Base-by-base conservation (phyloP, 2,888 invertebrate species). In the Andrena camellia region DNA sequence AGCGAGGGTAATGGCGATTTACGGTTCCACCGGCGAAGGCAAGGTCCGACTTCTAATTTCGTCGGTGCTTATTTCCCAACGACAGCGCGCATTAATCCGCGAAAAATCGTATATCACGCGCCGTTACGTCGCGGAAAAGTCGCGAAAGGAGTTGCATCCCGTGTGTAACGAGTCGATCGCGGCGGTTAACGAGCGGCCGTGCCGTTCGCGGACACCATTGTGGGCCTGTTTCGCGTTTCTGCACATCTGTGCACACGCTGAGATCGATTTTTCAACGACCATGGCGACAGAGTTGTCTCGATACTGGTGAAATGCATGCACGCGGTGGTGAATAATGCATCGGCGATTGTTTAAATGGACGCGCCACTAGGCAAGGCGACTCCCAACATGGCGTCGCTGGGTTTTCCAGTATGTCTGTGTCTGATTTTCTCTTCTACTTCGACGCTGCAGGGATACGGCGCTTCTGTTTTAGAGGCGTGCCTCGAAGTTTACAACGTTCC, bases 61-160 rank as follows among this genome's bases (percentile, higher is more conserved):
- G 52, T 50, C 67, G 52, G 10, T 2, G 33, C 23, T 35, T 54
- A 23, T 68, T 54, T 33, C 68, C 54, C 68, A 57, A 33, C 3
- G n/a, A 4, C 57, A 50, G n/a, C 29, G 66, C 26, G 63, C 52
- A 52, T 72, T 62, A 62, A 73, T 48, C 57, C 57, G 57, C 66
- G 73, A 73, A 68, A 75, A 57, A 77, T 77, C 77, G 64, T 77
- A 57, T 48, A 77, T 77, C 77, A 71, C 63, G 62, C 31, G 4
- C 50, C 54, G 57, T 42, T 73, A 66, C 73, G 52, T 42, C 54
- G 63, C 62, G 54, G 57, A 64, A 64, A 64, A 72, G 63, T 69
- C 69, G 68, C 50, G 64, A 77, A 77, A 77, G 77, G 77, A 71
- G 66, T 35, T n/a, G 23, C 69, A 60, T 70, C 70, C 29, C 42